Percentiles rank a stretch among this genome's conserved stretches.
These are phyloP conservation scores for Bibio marci DNA, from an alignment of 2,888 invertebrate genomes.

Conservation along the genomic window DNA sequence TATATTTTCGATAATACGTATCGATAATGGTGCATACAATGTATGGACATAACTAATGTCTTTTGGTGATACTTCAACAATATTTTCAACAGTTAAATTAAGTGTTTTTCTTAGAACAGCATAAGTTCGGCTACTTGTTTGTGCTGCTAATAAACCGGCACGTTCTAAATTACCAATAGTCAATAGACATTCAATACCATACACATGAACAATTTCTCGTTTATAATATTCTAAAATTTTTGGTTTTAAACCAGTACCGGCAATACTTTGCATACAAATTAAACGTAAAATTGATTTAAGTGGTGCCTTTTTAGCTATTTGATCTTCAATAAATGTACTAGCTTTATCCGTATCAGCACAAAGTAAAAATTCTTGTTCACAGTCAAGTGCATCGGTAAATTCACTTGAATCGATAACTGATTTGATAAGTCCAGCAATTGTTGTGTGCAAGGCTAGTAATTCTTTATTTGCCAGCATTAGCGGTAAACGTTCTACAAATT, in stretches of 20 bases:
- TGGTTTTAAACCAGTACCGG: conserved; percentile 82
- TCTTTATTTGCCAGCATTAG: conserved; percentile 73
- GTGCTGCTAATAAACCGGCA: conserved; percentile 59
- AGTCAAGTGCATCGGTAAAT: conserved; percentile 61
- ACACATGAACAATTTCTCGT: conserved; percentile 61
- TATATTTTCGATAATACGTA: conserved; percentile 68
- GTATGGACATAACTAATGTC: conserved; percentile 87
- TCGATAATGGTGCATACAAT: conserved; percentile 84
- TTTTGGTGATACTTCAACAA: conserved; percentile 61
- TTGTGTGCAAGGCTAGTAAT: conserved; percentile 73
- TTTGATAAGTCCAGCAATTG: conserved; percentile 86
- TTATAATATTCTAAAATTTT: conserved; percentile 62
- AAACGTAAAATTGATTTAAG: conserved; percentile 70
- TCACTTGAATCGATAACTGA: conserved; percentile 56
- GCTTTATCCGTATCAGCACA: conserved; percentile 83
- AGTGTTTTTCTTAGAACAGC: conserved; percentile 64
- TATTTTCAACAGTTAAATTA: conserved; percentile 75
- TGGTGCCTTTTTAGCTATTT: conserved; percentile 71
- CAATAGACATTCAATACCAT: conserved; percentile 69
- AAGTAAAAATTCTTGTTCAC: conserved; percentile 84
- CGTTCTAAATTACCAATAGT: conserved; percentile 75
- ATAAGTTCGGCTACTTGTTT: conserved; percentile 56
- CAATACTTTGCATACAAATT: conserved; percentile 83
- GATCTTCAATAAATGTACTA: conserved; percentile 78
- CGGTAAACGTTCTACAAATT: conserved; percentile 78